Evolutionary conservation across 2,888 invertebrate genomes (phyloP).

Genomic region (Camponotus fellah): DNA sequence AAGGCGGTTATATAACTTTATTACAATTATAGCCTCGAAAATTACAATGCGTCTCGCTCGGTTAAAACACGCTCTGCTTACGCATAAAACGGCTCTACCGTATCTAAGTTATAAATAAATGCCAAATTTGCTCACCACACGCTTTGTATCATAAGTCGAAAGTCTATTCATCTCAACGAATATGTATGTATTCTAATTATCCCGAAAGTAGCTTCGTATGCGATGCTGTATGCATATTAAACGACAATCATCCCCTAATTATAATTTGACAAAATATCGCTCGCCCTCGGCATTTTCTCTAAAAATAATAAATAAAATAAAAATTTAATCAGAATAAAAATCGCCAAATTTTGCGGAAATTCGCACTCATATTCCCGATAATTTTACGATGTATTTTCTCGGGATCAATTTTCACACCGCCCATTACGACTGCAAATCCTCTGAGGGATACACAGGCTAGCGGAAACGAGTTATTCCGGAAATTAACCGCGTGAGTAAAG

Average conservation of each 20-base stretch:
- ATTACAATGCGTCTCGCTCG: slow-evolving; percentile 17
- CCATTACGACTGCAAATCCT: background rate
- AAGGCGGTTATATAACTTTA: slow-evolving; percentile 29
- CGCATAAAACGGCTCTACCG: background rate
- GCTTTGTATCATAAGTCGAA: background rate
- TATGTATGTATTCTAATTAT: background rate
- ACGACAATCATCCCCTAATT: background rate
- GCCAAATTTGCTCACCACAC: slow-evolving; percentile 19
- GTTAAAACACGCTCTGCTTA: slow-evolving; percentile 31
- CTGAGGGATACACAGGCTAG: background rate
- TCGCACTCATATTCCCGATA: background rate
- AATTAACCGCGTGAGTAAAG: background rate
- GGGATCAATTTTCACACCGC: background rate
- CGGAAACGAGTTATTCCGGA: background rate
- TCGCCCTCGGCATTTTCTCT: background rate
- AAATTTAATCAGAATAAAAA: background rate
- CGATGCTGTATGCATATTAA: background rate
- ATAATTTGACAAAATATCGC: background rate
- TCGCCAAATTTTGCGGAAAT: background rate
- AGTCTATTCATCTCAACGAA: background rate
- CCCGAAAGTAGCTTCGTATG: background rate
- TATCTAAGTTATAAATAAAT: slow-evolving; percentile 33
- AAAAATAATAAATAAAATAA: too few species aligned
- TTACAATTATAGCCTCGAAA: slow-evolving; percentile 35
- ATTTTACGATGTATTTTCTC: background rate